Percentiles rank a stretch among this genome's conserved stretches.
phyloP scores from a whole-genome alignment of 2,113 vertebrate genomes.

The Anolis carolinensis region DNA sequence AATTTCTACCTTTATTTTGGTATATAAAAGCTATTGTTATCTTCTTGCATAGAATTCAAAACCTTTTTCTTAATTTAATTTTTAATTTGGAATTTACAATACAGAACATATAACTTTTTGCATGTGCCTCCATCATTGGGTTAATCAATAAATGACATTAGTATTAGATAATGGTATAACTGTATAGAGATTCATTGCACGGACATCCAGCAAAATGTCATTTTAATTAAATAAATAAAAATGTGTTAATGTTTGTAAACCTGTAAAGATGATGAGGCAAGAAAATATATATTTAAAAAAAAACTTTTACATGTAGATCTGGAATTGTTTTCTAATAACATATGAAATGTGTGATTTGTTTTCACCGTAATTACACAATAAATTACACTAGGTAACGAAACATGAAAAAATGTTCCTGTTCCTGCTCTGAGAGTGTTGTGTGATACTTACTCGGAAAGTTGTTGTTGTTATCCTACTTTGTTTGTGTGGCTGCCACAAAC shows the following conservation, averaged over 20 bases:
- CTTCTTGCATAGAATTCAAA: too few relatives aligned
- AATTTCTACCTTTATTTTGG: neutral
- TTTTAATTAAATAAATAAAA: neutral
- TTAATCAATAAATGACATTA: slow-evolving; percentile 2
- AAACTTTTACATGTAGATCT: neutral
- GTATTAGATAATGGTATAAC: neutral
- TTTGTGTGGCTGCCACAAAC: too few relatives aligned
- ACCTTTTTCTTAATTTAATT: too few relatives aligned
- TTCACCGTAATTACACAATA: slow-evolving; percentile 32
- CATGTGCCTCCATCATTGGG: slow-evolving; percentile 17
- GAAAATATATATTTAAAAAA: neutral
- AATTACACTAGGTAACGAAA: slow-evolving; percentile 17
- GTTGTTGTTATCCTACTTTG: too few relatives aligned
- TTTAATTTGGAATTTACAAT: slow-evolving; percentile 7
- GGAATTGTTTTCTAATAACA: neutral
- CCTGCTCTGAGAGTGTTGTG: too few relatives aligned
- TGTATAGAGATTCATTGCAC: neutral
- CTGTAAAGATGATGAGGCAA: neutral
- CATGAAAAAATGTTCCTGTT: too few relatives aligned
- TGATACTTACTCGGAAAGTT: too few relatives aligned
- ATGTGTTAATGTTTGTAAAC: neutral
- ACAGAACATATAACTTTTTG: slow-evolving; percentile 7
- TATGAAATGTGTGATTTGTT: slow-evolving; percentile 31
- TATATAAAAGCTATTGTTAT: neutral
- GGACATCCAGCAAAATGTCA: neutral